Evolutionary conservation across 2,113 vertebrate genomes (phyloP).

Genomic region (Orcinus orca): DNA sequence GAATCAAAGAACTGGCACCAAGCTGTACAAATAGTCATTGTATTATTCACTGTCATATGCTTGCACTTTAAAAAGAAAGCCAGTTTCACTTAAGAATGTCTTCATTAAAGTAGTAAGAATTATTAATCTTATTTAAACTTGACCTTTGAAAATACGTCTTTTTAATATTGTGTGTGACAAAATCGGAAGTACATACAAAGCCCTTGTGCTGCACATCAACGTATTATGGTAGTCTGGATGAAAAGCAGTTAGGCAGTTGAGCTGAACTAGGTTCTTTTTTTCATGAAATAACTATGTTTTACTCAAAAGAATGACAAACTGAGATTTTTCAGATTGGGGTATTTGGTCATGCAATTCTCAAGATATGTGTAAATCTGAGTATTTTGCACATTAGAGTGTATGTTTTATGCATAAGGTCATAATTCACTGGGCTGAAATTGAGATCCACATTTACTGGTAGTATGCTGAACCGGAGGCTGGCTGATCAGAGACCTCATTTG

Average conservation of each 20-base stretch:
- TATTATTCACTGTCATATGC: not conserved
- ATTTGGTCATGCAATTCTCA: not conserved
- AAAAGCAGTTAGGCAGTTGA: not conserved
- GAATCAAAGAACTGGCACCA: not conserved
- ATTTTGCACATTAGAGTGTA: not conserved
- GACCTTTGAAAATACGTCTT: not conserved
- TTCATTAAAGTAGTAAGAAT: not conserved
- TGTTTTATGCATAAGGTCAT: not conserved
- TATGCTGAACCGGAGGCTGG: not conserved
- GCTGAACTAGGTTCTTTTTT: not conserved
- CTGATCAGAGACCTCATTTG: not conserved
- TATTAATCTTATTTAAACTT: not conserved
- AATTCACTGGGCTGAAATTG: not conserved
- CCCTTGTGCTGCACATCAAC: not conserved
- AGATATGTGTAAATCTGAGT: not conserved
- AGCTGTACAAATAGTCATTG: not conserved
- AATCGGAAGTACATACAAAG: not conserved
- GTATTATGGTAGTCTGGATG: not conserved
- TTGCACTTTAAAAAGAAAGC: not conserved
- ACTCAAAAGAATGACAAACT: not conserved
- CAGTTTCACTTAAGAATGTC: not conserved
- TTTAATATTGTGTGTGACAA: not conserved
- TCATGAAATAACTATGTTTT: not conserved
- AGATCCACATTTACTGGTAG: not conserved
- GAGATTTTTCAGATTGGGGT: not conserved